Base-by-base conservation (phyloP, 2,888 invertebrate genomes). In the Tachystola acroxantha region DNA sequence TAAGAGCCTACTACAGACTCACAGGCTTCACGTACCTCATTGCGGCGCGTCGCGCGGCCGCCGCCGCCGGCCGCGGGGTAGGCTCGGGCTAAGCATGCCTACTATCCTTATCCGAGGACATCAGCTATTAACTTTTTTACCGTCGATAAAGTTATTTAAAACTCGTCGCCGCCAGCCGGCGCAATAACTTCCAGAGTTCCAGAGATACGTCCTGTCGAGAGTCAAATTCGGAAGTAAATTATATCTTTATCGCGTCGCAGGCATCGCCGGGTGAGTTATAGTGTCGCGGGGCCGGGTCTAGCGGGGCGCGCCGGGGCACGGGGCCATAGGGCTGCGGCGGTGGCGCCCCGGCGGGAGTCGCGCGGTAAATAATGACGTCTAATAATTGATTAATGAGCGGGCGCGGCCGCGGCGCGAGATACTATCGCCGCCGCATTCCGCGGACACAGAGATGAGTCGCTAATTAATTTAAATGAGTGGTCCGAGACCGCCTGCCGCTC, bases 391-490 rank as follows among this genome's bases (percentile, higher is more conserved):
- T 73, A 76, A 80, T 80, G 59, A 61, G 54, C 50, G 47, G 60
- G 52, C 42, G 48, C 50, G 34, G 60, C 53, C 42, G 48, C 50
- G 33, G 48, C 44, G 25, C 25, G 29, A 34, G 47, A 45, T 41
- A 40, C 37, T 66, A 69, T 69, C 54, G 46, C 65, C 53, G 42
- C 65, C 54, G 42, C 48, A 44, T 63, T 54, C 55, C 50, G 54
- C 56, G 34, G 51, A 51, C 53, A 45, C 41, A 38, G 46, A 63
- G 66, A 66, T 71, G 66, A 67, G 56, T 67, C 65, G 72, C 75
- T 79, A 74, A 79, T 81, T 78, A 73, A 81, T 79, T 75, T 63
- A 69, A 74, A 74, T 78, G 73, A 76, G 57, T 60, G 43, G 63
- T 61, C 62, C 57, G 53, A 36, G 63, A 62, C 64, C 58, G 62